phyloP scores from a whole-genome alignment of 2,888 invertebrate genomes.

The Sepioteuthis lessoniana region DNA sequence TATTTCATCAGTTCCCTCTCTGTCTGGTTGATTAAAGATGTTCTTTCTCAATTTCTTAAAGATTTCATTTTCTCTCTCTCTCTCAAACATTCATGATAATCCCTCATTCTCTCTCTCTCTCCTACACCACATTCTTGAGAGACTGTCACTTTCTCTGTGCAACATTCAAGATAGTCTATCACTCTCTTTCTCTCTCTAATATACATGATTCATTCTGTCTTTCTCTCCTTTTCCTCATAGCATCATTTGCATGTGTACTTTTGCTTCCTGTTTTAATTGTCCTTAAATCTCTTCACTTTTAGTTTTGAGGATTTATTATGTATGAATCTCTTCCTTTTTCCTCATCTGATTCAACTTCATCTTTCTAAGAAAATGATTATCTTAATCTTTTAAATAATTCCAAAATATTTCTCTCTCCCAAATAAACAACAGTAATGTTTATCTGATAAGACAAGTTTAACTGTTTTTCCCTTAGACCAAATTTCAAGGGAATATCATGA shows the following conservation, averaged over 20 bases:
- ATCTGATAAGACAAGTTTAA: background rate
- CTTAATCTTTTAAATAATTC: background rate
- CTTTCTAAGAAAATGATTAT: background rate
- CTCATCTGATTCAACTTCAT: background rate
- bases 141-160: background rate
- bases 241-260: background rate
- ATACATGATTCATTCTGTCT: background rate
- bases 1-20: no score
- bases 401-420: background rate
- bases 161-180: background rate
- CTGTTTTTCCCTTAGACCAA: background rate
- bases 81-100: no score
- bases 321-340: background rate
- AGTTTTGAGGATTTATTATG: background rate
- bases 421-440: background rate
- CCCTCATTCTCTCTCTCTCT: no score
- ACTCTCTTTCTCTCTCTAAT: no score
- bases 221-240: background rate
- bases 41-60: no score
- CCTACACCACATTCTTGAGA: no score
- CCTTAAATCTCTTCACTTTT: background rate
- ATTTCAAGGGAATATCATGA: background rate
- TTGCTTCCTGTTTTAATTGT: background rate
- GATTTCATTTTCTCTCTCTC: no score
- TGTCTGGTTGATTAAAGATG: no score